Evolutionary conservation across 2,797 vertebrate species (phyloP).

Genomic region (Eulemur coronatus): DNA sequence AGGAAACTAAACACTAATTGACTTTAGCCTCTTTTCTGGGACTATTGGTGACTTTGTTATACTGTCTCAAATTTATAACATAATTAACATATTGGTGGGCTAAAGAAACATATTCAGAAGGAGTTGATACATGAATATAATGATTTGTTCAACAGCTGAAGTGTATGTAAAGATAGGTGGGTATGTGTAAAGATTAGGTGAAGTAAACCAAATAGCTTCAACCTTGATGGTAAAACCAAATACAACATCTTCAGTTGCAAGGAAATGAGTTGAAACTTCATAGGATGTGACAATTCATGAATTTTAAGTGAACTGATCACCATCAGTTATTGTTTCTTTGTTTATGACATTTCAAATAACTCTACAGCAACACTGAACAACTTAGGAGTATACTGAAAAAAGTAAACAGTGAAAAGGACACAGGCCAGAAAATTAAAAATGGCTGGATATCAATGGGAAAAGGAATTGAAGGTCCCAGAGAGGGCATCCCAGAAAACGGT

Average conservation of each 20-base stretch:
- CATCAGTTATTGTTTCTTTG: not conserved
- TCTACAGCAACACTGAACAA: not conserved
- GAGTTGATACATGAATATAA: not conserved
- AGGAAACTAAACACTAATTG: not conserved
- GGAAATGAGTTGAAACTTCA: not conserved
- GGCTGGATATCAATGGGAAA: not conserved
- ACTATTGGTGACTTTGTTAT: not conserved
- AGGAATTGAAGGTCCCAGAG: slow-evolving; percentile 11
- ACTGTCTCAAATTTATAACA: not conserved
- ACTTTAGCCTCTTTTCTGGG: not conserved
- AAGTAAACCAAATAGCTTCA: not conserved
- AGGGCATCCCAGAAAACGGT: slow-evolving; percentile 2
- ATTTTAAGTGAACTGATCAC: not conserved
- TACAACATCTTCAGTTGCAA: not conserved
- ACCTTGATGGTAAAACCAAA: not conserved
- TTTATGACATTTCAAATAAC: not conserved
- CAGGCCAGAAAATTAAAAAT: not conserved
- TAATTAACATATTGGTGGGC: not conserved
- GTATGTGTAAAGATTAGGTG: not conserved
- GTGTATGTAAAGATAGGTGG: not conserved
- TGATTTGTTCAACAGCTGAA: not conserved
- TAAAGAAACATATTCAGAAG: not conserved
- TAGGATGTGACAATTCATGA: not conserved
- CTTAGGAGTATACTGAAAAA: not conserved
- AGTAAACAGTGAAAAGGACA: not conserved